A percentile compares a stretch with the other conserved stretches of the same genome.
Conservation (phyloP, 1,140 invertebrate genomes). For the Lethrus apterus region DNA sequence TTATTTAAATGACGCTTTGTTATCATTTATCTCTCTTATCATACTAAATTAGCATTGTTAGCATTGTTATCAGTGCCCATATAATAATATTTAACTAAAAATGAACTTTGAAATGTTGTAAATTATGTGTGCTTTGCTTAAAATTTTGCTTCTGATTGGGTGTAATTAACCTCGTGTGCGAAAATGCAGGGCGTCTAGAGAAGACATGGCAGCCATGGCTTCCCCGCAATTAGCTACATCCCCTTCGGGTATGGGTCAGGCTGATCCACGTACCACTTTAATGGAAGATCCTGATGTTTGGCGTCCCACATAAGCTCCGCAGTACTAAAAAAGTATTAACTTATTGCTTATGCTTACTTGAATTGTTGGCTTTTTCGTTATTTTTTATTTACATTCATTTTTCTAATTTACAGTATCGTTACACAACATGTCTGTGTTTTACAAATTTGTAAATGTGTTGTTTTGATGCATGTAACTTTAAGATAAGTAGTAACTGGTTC, state of each 20-base stretch:
- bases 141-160: conserved; percentile 4
- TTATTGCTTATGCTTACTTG: not conserved
- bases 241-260: conserved; percentile 50
- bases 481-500: no score
- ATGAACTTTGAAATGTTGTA: no score
- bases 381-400: no score
- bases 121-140: no score
- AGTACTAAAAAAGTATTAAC: conserved; percentile 12
- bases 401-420: no score
- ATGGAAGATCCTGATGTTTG: conserved; percentile 86
- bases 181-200: conserved; percentile 70
- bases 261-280: conserved; percentile 65
- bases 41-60: no score
- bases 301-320: conserved; percentile 70
- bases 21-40: not conserved
- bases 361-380: no score
- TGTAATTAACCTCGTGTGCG: conserved; percentile 6
- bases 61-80: no score
- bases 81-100: no score
- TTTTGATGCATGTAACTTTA: no score
- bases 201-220: conserved; percentile 75
- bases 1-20: conserved; percentile 1
- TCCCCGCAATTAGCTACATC: conserved; percentile 54
- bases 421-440: no score
- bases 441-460: no score